Evolutionary conservation across 2,113 vertebrate species (phyloP).

Genomic region (Poecile atricapillus): DNA sequence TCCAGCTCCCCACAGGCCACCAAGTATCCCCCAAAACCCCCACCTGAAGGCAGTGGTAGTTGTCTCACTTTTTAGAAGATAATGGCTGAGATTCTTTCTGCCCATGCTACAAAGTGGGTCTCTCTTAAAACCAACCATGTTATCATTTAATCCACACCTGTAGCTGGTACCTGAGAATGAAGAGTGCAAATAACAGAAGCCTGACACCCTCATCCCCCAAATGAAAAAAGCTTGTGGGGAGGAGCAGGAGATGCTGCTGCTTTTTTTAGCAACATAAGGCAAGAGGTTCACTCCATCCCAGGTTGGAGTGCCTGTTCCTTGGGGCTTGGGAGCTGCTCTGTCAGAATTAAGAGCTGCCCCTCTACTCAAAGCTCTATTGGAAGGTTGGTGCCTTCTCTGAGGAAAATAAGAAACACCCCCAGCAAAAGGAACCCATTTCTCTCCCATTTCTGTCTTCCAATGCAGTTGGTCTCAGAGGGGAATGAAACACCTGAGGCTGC

Average conservation of each 20-base stretch:
- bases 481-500: background rate
- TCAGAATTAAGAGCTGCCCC: background rate
- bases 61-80: background rate
- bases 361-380: background rate
- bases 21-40: background rate
- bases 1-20: background rate
- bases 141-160: background rate
- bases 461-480: background rate
- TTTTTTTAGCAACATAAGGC: background rate
- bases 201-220: accelerated
- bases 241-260: background rate
- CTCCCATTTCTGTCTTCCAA: background rate
- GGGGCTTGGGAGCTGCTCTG: background rate
- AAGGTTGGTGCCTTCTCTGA: background rate
- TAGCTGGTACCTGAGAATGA: background rate
- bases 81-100: background rate
- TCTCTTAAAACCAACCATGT: background rate
- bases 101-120: background rate
- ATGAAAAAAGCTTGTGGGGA: too few relatives aligned
- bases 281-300: background rate
- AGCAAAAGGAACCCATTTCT: background rate
- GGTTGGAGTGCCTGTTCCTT: background rate
- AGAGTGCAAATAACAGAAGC: background rate
- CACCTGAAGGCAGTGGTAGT: background rate
- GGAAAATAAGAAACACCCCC: background rate